A percentile compares a stretch with the other conserved stretches of the same genome.
phyloP scores from a whole-genome alignment of 2,113 vertebrate genomes.

The Camelus dromedarius region DNA sequence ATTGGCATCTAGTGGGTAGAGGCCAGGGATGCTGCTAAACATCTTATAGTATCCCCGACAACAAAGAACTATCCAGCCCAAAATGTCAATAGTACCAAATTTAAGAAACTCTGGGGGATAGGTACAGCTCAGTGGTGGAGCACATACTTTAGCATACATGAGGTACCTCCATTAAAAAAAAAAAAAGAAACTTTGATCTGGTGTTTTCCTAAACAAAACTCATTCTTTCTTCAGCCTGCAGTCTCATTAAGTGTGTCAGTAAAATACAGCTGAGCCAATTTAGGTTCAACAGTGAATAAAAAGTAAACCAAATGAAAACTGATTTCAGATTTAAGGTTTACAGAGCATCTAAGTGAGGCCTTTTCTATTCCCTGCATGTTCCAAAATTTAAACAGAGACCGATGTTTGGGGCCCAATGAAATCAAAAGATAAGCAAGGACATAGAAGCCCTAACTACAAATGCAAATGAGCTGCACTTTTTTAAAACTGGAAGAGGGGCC shows the following conservation, averaged over 20 bases:
- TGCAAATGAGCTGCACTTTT: background rate
- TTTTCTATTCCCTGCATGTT: background rate
- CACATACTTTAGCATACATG: too few species aligned
- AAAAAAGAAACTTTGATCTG: conserved; percentile 36
- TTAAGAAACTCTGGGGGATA: conserved; percentile 15
- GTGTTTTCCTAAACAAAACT: conserved; percentile 40
- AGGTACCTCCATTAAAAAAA: too few species aligned
- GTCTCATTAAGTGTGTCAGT: conserved; percentile 43
- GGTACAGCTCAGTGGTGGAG: too few species aligned
- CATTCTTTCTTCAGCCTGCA: background rate
- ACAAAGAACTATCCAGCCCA: conserved; percentile 12
- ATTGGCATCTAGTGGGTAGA: conserved; percentile 38
- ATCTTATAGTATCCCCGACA: background rate
- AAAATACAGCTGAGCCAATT: conserved; percentile 57
- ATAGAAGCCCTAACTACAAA: background rate
- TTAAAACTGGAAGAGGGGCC: background rate
- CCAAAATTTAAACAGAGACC: conserved; percentile 56
- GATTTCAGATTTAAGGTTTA: conserved; percentile 46
- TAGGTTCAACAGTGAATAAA: conserved; percentile 53
- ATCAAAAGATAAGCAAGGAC: conserved; percentile 35
- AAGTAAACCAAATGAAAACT: conserved; percentile 54
- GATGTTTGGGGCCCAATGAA: background rate
- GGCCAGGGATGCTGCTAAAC: background rate
- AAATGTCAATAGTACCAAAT: conserved; percentile 20
- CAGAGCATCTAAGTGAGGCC: background rate